phyloP scores from a whole-genome alignment of 2,113 vertebrate genomes.

The Burhinus bistriatus region DNA sequence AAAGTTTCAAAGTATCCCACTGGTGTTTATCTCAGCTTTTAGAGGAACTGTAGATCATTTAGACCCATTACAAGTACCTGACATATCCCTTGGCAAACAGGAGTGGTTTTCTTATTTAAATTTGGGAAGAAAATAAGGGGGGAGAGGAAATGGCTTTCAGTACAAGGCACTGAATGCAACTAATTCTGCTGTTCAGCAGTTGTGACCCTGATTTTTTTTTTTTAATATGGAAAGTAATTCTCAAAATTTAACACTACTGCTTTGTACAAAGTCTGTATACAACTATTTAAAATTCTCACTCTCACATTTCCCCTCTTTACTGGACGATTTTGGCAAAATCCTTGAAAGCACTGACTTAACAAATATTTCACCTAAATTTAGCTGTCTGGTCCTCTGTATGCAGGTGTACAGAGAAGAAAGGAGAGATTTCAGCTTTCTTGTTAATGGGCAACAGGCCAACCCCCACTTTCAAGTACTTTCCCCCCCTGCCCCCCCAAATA shows the following conservation, averaged over 20 bases:
- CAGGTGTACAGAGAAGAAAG: background rate
- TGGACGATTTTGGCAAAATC: background rate
- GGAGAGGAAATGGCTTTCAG: background rate
- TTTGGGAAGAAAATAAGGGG: background rate
- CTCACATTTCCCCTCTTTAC: background rate
- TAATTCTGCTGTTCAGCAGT: background rate
- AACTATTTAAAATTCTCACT: background rate
- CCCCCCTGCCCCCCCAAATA: background rate
- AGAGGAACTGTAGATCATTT: background rate
- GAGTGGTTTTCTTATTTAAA: background rate
- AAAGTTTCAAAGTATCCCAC: background rate
- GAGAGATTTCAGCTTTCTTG: background rate
- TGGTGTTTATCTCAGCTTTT: background rate
- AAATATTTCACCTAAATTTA: background rate
- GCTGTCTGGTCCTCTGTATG: background rate
- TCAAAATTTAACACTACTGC: background rate
- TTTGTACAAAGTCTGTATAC: background rate
- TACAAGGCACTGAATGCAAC: background rate
- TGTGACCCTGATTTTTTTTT: background rate
- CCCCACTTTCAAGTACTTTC: background rate
- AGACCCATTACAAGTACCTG: background rate
- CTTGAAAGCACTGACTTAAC: background rate
- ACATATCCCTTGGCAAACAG: background rate
- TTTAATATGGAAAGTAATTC: background rate
- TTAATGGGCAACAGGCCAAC: background rate